Evolutionary conservation across 2,797 vertebrate species (phyloP).

Genomic region (Notolabrus celidotus): DNA sequence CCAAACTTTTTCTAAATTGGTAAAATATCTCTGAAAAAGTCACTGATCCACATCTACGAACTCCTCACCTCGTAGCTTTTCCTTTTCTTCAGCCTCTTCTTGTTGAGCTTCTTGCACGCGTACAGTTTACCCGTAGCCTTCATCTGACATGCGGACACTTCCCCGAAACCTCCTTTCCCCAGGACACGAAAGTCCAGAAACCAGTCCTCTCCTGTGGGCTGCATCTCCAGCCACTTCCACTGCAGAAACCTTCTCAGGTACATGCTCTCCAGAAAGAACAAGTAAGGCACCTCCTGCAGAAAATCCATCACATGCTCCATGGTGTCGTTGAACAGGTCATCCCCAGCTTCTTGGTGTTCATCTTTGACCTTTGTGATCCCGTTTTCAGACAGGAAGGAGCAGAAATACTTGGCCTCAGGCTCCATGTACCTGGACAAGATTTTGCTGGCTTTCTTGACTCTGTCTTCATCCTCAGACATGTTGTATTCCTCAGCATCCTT

Average conservation of each 20-base stretch:
- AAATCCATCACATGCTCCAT: slow-evolving; percentile 81
- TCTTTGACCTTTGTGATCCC: slow-evolving; percentile 81
- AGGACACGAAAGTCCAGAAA: slow-evolving; percentile 91
- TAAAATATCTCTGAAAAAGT: too few species aligned
- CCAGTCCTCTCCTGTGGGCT: slow-evolving; percentile 89
- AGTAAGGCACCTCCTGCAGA: slow-evolving; percentile 87
- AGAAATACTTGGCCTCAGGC: slow-evolving; percentile 83
- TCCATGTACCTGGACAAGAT: slow-evolving; percentile 86
- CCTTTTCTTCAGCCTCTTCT: slow-evolving; percentile 93
- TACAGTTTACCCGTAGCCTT: slow-evolving; percentile 92
- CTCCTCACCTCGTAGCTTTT: slow-evolving; percentile 87
- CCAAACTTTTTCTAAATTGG: too few species aligned
- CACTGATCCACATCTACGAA: too few species aligned
- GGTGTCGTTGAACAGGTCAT: slow-evolving; percentile 82
- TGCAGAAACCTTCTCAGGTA: slow-evolving; percentile 90
- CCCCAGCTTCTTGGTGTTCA: slow-evolving; percentile 58
- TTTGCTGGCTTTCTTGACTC: slow-evolving; percentile 81
- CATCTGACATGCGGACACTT: slow-evolving; percentile 92
- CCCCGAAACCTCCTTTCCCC: slow-evolving; percentile 94
- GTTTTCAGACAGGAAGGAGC: slow-evolving; percentile 86
- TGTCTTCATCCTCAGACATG: slow-evolving; percentile 81
- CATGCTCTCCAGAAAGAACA: slow-evolving; percentile 87
- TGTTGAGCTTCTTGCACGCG: slow-evolving; percentile 93
- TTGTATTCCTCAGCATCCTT: slow-evolving; percentile 88
- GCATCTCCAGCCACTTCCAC: slow-evolving; percentile 94